Base-by-base conservation (phyloP, 1,140 invertebrate genomes). In the Hetaerina americana region DNA sequence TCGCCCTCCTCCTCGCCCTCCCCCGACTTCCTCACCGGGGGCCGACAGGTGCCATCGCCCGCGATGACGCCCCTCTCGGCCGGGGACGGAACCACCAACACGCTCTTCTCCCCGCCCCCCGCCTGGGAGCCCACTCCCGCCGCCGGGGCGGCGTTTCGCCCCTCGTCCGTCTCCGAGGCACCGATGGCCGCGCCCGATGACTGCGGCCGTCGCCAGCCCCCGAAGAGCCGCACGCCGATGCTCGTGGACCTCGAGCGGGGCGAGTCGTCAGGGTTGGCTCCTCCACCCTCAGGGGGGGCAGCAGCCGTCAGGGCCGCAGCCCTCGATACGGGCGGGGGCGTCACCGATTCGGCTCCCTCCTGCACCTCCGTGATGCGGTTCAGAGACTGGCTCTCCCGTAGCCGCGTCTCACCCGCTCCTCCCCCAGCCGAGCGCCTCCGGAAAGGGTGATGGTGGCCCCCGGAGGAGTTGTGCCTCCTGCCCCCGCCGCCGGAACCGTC, bases 321-420 rank as follows among this genome's bases (percentile, higher is more conserved):
- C 76, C 73, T 72, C 78, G 75, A 76, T 78, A 73, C 80, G 77
- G 24, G 79, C 73, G 77, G 70, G 73, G 0, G 77, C 77, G 8
- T 72, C 74, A 73, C 86, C 85, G n/a, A 84, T 84, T 80, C 73
- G 28, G 71, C 68, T 22, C 70, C 71, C 8, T 90, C 89, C 76
- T 90, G 88, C 18, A 90, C 89, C 79, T 92, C 90, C 12, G 90
- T 91, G 57, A 93, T 93, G 27, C 91, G 84, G 78, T 93, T 92
- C 26, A 93, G 79, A 8, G 90, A 92, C 76, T 92, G 90, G 76
- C 89, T 91, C 80, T 92, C 91, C 6, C 91, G 81, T 24, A 92
- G 80, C 2, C 90, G 83, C 1, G 88, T 89, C 76, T 91, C 88
- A 0, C 86, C 84, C 12, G 82, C 81, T 74, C 87, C 81, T 73